Percentiles rank a stretch among this genome's conserved stretches.
Evolutionary conservation across 1,140 invertebrate species (phyloP).

Genomic region (Copidosoma floridanum): DNA sequence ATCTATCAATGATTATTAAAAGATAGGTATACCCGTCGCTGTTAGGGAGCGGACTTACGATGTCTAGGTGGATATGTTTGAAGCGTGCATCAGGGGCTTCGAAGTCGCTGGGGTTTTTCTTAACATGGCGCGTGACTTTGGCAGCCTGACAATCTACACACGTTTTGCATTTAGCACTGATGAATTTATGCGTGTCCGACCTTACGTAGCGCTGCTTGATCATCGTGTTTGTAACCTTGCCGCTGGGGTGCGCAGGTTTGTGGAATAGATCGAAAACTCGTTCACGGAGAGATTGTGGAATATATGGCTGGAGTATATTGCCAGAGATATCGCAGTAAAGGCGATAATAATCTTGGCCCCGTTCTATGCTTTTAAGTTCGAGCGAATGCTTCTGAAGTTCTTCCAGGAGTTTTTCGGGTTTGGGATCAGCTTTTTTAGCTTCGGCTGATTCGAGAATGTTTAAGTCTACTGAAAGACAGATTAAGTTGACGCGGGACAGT

Average conservation of each 20-base stretch:
- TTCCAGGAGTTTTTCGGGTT: too few relatives aligned
- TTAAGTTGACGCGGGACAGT: too few relatives aligned
- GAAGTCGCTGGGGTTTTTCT: neutral
- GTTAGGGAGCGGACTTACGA: neutral
- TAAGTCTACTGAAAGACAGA: too few relatives aligned
- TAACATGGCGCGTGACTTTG: neutral
- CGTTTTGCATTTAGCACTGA: neutral
- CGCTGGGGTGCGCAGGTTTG: neutral
- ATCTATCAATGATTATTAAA: conserved; percentile 37
- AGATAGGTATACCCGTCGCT: conserved; percentile 22
- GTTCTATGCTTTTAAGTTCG: too few relatives aligned
- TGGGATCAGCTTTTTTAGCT: too few relatives aligned
- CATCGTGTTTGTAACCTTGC: neutral
- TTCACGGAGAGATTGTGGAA: neutral
- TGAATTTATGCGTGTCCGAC: neutral
- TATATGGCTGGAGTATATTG: neutral
- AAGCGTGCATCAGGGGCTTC: neutral
- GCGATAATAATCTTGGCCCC: too few relatives aligned
- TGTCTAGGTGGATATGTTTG: neutral
- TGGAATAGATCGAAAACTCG: neutral
- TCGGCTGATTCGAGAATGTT: too few relatives aligned
- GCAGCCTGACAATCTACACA: neutral
- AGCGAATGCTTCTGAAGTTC: too few relatives aligned
- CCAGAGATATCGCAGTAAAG: neutral
- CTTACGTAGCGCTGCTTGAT: neutral